Conservation (phyloP, 64 coral and sea anemone genomes). For the Stichodactyla mertensii region DNA sequence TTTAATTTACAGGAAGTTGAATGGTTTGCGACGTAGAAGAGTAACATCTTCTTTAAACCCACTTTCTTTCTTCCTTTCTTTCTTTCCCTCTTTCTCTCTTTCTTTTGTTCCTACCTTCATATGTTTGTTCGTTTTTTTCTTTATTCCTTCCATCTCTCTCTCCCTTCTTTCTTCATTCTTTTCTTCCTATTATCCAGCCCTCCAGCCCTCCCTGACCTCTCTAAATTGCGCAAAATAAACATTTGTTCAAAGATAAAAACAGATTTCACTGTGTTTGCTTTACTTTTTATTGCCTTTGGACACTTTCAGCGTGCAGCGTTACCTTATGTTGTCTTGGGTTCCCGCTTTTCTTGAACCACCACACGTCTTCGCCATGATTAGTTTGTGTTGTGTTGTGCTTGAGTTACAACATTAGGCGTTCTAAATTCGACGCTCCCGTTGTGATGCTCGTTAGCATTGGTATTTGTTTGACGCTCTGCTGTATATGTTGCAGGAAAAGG, state of each 20-base stretch:
- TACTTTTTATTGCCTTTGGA: no score
- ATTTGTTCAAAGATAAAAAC: not conserved
- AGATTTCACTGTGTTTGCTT: not conserved
- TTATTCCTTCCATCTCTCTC: no score
- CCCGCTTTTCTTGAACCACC: no score
- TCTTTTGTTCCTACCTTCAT: not conserved
- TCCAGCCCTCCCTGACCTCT: no score
- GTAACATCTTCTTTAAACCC: not conserved
- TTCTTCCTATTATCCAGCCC: not conserved
- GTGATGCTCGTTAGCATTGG: no score
- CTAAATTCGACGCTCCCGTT: no score
- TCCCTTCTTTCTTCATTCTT: not conserved
- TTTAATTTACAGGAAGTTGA: no score
- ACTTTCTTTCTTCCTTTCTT: not conserved
- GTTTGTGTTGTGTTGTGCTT: no score
- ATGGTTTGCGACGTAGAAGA: no score
- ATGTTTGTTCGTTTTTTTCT: no score
- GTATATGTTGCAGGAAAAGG: constrained; percentile 67
- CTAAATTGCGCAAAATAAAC: no score
- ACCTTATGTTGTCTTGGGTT: not conserved
- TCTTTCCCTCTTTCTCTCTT: not conserved
- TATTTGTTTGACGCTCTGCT: not conserved
- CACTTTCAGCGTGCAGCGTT: not conserved
- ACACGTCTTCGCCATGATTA: not conserved
- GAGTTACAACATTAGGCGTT: no score